A percentile compares a stretch with the other conserved stretches of the same genome.
Conservation (phyloP, 2,113 vertebrate genomes). For the Ceuthmochares aereus region DNA sequence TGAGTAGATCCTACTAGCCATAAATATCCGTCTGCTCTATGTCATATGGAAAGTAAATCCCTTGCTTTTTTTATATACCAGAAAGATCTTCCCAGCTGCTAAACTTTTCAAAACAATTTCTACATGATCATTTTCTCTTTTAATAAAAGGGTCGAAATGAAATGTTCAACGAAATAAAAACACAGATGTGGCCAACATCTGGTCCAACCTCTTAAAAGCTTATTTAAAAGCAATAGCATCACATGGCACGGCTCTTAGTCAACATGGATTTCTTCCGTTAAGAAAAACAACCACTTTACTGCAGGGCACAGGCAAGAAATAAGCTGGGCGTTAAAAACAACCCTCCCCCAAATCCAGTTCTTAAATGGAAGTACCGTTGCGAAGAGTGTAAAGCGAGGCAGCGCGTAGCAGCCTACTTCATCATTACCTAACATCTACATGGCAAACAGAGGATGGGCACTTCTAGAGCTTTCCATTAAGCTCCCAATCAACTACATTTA, state of each 20-base stretch:
- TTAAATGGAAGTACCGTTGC: background rate
- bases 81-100: conserved; percentile 11
- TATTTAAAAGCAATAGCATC: conserved; percentile 57
- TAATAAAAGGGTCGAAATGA: conserved; percentile 30
- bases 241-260: conserved; percentile 52
- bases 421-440: background rate
- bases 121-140: conserved; percentile 42
- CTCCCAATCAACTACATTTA: background rate
- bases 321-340: background rate
- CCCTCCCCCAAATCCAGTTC: background rate
- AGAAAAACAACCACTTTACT: conserved; percentile 24
- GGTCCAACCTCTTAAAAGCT: conserved; percentile 67
- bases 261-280: background rate
- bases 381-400: background rate
- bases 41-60: background rate
- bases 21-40: background rate
- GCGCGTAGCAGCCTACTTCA: background rate
- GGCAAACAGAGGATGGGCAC: background rate
- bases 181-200: conserved; percentile 72
- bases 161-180: conserved; percentile 19
- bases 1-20: background rate
- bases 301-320: conserved; percentile 36
- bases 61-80: background rate
- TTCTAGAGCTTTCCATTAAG: background rate
- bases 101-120: conserved; percentile 36